Percentiles rank a stretch among this genome's conserved stretches.
Evolutionary conservation across 2,113 vertebrate species (phyloP).

Genomic region (Pyxicephalus adspersus): DNA sequence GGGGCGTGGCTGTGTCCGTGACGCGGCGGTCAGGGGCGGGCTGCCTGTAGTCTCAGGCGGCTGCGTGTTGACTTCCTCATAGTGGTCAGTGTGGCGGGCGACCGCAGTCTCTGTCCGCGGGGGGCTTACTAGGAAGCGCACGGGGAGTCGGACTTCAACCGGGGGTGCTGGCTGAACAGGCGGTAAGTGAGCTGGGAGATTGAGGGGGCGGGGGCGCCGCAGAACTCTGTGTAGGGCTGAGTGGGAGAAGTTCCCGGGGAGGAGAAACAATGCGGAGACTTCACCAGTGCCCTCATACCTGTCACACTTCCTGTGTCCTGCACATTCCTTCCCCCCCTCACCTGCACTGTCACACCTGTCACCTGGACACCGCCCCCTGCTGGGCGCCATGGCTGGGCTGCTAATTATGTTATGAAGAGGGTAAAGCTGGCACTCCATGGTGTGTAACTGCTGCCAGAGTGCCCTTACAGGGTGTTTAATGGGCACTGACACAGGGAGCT

Average conservation of each 20-base stretch:
- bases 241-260: too few relatives aligned
- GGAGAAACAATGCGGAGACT: background rate
- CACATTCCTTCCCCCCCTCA: background rate
- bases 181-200: background rate
- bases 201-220: background rate
- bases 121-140: background rate
- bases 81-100: constrained; percentile 39
- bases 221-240: too few relatives aligned
- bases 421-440: too few relatives aligned
- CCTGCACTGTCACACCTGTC: background rate
- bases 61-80: constrained; percentile 39
- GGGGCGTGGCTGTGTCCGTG: background rate
- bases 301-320: constrained; percentile 31
- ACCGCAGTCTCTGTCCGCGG: constrained; percentile 1
- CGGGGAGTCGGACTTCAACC: background rate
- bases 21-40: constrained; percentile 6
- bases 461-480: too few relatives aligned
- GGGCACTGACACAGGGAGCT: too few relatives aligned
- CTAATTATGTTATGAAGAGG: too few relatives aligned
- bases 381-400: too few relatives aligned
- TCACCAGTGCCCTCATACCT: background rate
- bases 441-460: too few relatives aligned
- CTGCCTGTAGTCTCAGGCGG: background rate
- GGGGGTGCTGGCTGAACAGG: background rate
- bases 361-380: background rate